Conservation (phyloP, 2,797 vertebrate genomes). For the Esox lucius region DNA sequence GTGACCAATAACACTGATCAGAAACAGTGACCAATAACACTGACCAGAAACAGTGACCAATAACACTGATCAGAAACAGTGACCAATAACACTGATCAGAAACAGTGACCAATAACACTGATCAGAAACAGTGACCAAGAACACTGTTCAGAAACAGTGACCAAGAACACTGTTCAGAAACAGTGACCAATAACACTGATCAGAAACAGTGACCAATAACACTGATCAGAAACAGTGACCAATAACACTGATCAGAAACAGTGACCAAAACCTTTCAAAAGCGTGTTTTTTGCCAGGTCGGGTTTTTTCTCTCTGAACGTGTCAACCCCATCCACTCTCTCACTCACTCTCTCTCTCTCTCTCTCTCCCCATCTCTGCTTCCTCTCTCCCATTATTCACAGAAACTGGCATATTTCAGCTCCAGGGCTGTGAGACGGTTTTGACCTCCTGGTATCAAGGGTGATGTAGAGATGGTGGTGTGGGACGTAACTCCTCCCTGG, state of each 20-base stretch:
- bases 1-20: constrained; percentile 2
- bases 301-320: too few species aligned
- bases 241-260: constrained; percentile 4
- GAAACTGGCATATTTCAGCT: constrained; percentile 57
- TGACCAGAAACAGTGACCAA: constrained; percentile 1
- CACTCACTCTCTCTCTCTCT: neutral
- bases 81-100: constrained; percentile 7
- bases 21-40: constrained; percentile 6
- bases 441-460: neutral
- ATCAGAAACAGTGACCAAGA: constrained; percentile 6
- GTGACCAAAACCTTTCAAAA: too few species aligned
- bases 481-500: too few species aligned
- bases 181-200: too few species aligned
- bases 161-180: too few species aligned
- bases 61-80: constrained; percentile 9
- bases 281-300: too few species aligned
- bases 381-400: constrained; percentile 7
- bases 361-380: neutral
- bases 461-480: too few species aligned
- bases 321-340: too few species aligned
- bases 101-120: constrained; percentile 2
- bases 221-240: neutral
- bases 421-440: constrained; percentile 49
- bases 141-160: constrained; percentile 4
- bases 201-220: neutral